Base-by-base conservation (phyloP, 1,140 invertebrate species). In the Hermatobates lingyangjiaoensis region DNA sequence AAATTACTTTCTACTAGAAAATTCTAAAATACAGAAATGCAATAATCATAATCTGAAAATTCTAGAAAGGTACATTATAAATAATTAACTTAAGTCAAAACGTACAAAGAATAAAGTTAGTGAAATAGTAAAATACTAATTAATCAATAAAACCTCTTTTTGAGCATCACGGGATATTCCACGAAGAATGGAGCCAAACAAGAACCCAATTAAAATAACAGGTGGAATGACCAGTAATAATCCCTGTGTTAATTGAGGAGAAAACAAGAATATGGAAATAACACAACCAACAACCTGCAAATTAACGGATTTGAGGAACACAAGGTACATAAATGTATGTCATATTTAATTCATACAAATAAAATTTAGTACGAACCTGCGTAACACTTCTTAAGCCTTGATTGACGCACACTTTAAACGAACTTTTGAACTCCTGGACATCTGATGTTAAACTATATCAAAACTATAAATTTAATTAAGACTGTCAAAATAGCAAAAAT, bases 351-450 rank as follows among this genome's bases (percentile, higher is more conserved):
- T 24, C 27, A 18, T 39, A 40, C 2, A 21, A 25, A 18, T 7
- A 48, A 5, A 21, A 38, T 24, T 20, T 44, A 34, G 21, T 62
- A 53, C 61, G 64, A 20, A 68, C 60, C 20, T 94, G 90, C 12
- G 87, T 82, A 15, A 74, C 64, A 51, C 85, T 88, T 58, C 85
- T 71, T 34, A 95, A 62, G 1, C 92, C 91, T 64, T 91, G 87
- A 3, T 90, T 87, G 51, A 96, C 79, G 44, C 80, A 83, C 56
- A 83, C 75, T 66, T 96, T 96, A 62, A 96, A 96, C 3, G 85
- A 85, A 59, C 89, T 91, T 69, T 97, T 96, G 62, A 96, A 96
- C 60, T 96, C 91, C 67, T 96, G 92, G 20, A 96, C 81, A 72
- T 97, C 92, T 56, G 80, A 77, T 24, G 89, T 93, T 50, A 96